These are phyloP conservation scores for Clusia tigrina DNA, from an alignment of 2,888 invertebrate species.

Conservation along the genomic window DNA sequence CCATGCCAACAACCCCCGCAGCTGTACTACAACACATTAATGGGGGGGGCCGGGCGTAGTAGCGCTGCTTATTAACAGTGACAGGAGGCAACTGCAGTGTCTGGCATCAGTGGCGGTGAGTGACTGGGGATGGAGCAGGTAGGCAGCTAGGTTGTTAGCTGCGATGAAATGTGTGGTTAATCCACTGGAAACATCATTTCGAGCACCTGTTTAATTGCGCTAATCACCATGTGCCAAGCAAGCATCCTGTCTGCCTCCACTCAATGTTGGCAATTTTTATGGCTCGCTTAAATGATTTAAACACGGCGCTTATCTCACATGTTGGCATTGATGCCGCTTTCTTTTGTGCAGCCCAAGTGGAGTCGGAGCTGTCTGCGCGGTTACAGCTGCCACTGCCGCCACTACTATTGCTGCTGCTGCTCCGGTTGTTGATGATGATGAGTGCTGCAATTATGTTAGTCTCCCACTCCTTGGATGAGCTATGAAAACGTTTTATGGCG, in stretches of 20 bases:
- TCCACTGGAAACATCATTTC: constrained; percentile 52
- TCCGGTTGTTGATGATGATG: constrained; percentile 6
- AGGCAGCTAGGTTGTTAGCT: no score
- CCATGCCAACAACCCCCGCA: not conserved
- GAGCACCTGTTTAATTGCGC: constrained; percentile 63
- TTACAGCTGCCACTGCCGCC: no score
- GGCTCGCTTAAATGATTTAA: constrained; percentile 2
- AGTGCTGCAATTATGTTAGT: constrained; percentile 8
- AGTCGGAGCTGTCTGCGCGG: no score
- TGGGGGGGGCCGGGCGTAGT: no score
- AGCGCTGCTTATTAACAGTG: not conserved
- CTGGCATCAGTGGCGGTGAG: not conserved
- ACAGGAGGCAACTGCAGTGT: not conserved
- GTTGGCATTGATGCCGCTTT: not conserved
- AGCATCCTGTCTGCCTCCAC: no score
- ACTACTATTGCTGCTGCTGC: not conserved
- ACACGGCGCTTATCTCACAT: not conserved
- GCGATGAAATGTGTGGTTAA: not conserved
- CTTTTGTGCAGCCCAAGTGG: no score
- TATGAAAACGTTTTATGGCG: not conserved
- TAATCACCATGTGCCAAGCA: constrained; percentile 51
- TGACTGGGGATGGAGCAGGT: not conserved
- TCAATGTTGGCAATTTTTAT: not conserved
- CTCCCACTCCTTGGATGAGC: not conserved
- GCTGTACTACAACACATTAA: not conserved